Evolutionary conservation across 1,140 invertebrate genomes (phyloP).

Genomic region (Callitettix versicolor): DNA sequence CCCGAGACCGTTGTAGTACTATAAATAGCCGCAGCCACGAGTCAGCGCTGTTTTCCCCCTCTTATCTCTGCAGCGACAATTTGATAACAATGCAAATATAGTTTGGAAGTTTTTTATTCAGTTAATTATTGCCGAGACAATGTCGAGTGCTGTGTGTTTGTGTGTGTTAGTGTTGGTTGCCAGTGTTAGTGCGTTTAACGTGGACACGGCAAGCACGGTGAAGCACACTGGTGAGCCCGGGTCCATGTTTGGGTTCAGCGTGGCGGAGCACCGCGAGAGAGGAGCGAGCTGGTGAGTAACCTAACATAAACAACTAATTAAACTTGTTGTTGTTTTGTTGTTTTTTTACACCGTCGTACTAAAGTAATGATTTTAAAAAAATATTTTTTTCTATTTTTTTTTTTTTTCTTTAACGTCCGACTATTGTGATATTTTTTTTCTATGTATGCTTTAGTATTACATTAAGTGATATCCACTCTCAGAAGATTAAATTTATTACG

Average conservation of each 20-base stretch:
- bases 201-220: constrained; percentile 36
- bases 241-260: constrained; percentile 43
- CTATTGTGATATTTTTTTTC: too few relatives aligned
- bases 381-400: too few relatives aligned
- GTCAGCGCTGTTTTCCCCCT: background rate
- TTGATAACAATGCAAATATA: background rate
- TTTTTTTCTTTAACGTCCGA: too few relatives aligned
- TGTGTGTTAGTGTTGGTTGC: constrained; percentile 5
- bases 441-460: too few relatives aligned
- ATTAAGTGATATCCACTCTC: too few relatives aligned
- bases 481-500: too few relatives aligned
- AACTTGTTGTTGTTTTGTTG: too few relatives aligned
- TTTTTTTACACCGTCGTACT: too few relatives aligned
- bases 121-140: background rate
- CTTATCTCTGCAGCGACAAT: background rate
- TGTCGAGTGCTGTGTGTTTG: background rate
- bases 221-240: constrained; percentile 32
- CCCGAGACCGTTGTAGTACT: background rate
- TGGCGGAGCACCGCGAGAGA: constrained; percentile 38
- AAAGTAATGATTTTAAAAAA: too few relatives aligned
- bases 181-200: constrained; percentile 32
- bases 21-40: background rate
- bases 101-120: background rate
- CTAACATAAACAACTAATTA: too few relatives aligned
- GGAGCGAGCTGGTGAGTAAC: constrained; percentile 39